phyloP scores from a whole-genome alignment of 2,797 vertebrate species.

The Takifugu ocellatus region DNA sequence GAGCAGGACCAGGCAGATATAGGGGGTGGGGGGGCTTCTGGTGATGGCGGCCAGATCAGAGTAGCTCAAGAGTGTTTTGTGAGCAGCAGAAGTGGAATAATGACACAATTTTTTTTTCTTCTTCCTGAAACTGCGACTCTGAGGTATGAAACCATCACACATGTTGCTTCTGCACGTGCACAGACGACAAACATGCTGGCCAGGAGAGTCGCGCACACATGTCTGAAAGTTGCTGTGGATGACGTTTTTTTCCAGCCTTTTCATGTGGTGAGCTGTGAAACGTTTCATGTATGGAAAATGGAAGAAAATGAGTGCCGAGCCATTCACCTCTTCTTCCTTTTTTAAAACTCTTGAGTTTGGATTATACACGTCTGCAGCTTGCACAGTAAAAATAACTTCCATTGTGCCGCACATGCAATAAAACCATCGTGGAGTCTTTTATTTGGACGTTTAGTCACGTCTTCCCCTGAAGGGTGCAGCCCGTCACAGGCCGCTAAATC shows the following conservation, averaged over 20 bases:
- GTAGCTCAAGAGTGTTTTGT: no score
- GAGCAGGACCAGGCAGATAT: no score
- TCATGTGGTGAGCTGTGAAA: constrained; percentile 21
- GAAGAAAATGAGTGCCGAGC: constrained; percentile 2
- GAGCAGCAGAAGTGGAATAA: constrained; percentile 24
- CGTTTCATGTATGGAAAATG: constrained; percentile 2
- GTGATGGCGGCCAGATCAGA: no score
- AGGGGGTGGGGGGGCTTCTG: no score
- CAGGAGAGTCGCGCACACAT: constrained; percentile 3
- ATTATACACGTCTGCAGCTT: not conserved
- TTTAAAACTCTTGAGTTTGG: not conserved
- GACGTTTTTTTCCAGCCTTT: constrained; percentile 7
- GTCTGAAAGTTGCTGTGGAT: constrained; percentile 14
- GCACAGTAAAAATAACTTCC: constrained; percentile 1
- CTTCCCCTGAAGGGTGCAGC: constrained; percentile 5
- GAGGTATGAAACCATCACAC: constrained; percentile 10
- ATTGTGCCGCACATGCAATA: not conserved
- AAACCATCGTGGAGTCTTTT: constrained; percentile 8
- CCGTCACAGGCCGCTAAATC: constrained; percentile 11
- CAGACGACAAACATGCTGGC: constrained; percentile 7
- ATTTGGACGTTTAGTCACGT: constrained; percentile 11
- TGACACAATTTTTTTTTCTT: constrained; percentile 34
- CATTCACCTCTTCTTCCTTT: not conserved
- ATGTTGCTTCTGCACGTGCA: constrained; percentile 29
- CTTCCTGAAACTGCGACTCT: constrained; percentile 1